A percentile compares a stretch with the other conserved stretches of the same genome.
phyloP scores from a whole-genome alignment of 2,888 invertebrate genomes.

The Tenthredo amoena region DNA sequence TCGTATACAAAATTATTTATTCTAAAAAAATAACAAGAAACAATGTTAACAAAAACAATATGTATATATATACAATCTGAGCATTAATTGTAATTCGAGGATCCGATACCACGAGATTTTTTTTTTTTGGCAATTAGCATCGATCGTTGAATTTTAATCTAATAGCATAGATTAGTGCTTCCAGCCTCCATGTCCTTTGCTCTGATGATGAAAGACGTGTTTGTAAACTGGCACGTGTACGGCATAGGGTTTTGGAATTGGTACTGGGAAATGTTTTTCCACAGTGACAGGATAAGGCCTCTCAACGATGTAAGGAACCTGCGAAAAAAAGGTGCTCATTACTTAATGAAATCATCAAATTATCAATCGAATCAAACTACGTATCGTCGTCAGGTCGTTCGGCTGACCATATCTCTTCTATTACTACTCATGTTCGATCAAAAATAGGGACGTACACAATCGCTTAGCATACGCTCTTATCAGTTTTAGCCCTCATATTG shows the following conservation, averaged over 20 bases:
- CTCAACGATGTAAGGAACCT: conserved; percentile 81
- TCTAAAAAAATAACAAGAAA: conserved; percentile 24
- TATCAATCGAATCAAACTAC: neutral
- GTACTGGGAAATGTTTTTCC: conserved; percentile 80
- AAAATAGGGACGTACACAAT: neutral
- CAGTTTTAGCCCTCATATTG: neutral
- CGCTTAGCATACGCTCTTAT: neutral
- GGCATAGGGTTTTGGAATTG: conserved; percentile 81
- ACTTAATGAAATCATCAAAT: neutral
- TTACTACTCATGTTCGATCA: conserved; percentile 25
- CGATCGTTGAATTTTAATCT: conserved; percentile 1
- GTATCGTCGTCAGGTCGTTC: neutral
- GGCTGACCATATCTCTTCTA: conserved; percentile 30
- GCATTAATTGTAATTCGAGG: conserved; percentile 35
- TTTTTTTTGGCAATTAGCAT: conserved; percentile 60
- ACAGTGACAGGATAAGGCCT: conserved; percentile 81
- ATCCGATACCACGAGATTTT: conserved; percentile 37
- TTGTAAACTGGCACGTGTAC: conserved; percentile 81
- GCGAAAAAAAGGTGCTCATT: conserved; percentile 20
- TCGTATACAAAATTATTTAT: conserved; percentile 42
- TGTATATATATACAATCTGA: conserved; percentile 61
- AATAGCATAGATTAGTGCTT: conserved; percentile 64
- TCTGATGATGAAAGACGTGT: conserved; percentile 76
- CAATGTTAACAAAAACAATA: conserved; percentile 50
- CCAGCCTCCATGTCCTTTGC: conserved; percentile 68